Evolutionary conservation across 1,140 invertebrate genomes (phyloP).

Genomic region (Zaprionus ornatus): DNA sequence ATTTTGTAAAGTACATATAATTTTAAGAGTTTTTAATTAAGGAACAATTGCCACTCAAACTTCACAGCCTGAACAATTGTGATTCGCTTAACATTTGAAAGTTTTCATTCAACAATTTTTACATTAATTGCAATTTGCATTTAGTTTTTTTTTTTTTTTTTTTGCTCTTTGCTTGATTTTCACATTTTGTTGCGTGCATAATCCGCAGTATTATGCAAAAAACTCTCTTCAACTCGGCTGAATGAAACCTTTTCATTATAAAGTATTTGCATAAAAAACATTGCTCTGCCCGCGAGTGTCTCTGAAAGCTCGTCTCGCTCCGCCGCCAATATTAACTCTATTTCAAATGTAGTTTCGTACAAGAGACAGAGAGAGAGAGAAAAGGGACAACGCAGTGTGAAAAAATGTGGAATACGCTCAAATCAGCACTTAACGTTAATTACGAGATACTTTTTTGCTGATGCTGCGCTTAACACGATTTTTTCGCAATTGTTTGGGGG

Average conservation of each 20-base stretch:
- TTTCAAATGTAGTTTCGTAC: slow-evolving; percentile 19
- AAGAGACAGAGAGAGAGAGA: background rate
- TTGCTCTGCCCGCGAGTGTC: background rate
- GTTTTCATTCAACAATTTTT: background rate
- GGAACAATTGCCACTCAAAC: background rate
- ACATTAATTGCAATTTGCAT: background rate
- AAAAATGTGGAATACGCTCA: slow-evolving; percentile 42
- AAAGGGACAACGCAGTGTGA: background rate
- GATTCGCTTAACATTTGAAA: background rate
- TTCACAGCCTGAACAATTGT: background rate
- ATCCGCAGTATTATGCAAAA: slow-evolving; percentile 1
- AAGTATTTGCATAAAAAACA: slow-evolving; percentile 19
- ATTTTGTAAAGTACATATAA: too few species aligned
- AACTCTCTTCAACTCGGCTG: slow-evolving; percentile 6
- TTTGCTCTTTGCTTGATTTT: background rate
- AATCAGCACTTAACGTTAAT: slow-evolving; percentile 79
- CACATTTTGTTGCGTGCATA: slow-evolving; percentile 13
- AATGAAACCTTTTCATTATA: slow-evolving; percentile 8
- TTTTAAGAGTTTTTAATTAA: too few species aligned
- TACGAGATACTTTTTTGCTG: slow-evolving; percentile 58
- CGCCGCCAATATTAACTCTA: slow-evolving; percentile 27
- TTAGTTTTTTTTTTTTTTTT: background rate
- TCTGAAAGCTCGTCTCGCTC: slow-evolving; percentile 16
- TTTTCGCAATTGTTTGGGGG: slow-evolving; percentile 18
- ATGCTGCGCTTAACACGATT: slow-evolving; percentile 63